phyloP scores from a whole-genome alignment of 2,888 invertebrate genomes.

The Leptodirus hochenwartii region DNA sequence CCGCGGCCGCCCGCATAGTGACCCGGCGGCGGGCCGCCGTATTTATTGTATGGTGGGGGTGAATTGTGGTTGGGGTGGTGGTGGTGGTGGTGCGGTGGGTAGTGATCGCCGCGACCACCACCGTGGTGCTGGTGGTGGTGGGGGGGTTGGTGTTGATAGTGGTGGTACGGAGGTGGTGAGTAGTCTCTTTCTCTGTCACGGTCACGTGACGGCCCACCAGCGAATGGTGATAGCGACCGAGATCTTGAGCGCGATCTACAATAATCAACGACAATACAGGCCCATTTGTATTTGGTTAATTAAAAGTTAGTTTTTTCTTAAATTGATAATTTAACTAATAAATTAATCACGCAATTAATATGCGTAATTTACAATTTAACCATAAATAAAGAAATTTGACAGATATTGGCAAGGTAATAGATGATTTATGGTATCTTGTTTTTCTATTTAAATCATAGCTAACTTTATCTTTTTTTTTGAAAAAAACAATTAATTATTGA shows the following conservation, averaged over 20 bases:
- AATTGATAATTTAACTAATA: background rate
- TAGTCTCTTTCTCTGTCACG: conserved; percentile 23
- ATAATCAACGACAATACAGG: conserved; percentile 13
- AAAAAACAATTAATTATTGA: too few species aligned
- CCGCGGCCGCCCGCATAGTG: conserved; percentile 20
- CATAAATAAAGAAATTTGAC: conserved; percentile 6
- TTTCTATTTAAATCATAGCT: too few species aligned
- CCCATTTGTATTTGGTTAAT: too few species aligned
- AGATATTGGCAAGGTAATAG: too few species aligned
- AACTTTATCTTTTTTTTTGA: too few species aligned
- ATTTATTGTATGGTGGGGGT: too few species aligned
- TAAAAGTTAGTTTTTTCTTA: conserved; percentile 1
- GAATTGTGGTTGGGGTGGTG: background rate
- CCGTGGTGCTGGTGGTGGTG: background rate
- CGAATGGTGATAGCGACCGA: conserved; percentile 36
- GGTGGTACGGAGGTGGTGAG: conserved; percentile 20
- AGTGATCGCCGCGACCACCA: too few species aligned
- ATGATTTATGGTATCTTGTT: too few species aligned
- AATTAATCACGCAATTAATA: conserved; percentile 1
- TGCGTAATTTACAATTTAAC: conserved; percentile 4
- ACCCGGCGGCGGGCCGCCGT: too few species aligned
- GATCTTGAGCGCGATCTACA: conserved; percentile 47
- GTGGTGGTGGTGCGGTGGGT: background rate
- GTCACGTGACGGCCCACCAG: conserved; percentile 20
- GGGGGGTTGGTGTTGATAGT: background rate